phyloP scores from a whole-genome alignment of 2,113 vertebrate genomes.

The Ifrita kowaldi region DNA sequence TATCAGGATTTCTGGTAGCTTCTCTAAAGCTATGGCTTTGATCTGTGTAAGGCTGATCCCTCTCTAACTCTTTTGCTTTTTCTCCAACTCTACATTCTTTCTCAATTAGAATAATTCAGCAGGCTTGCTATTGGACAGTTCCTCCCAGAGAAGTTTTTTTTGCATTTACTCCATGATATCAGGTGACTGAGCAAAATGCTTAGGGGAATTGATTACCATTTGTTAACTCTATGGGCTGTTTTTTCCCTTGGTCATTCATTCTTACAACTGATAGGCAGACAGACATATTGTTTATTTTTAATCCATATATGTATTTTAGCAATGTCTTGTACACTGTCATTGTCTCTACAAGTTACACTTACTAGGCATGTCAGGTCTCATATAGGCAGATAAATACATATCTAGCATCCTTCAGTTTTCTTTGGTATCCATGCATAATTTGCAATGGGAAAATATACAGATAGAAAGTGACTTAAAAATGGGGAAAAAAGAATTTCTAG shows the following conservation, averaged over 20 bases:
- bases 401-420: background rate
- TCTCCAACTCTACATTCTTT: background rate
- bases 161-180: background rate
- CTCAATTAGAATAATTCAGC: background rate
- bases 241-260: background rate
- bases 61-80: background rate
- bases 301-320: background rate
- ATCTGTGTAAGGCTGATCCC: background rate
- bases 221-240: background rate
- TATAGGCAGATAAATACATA: background rate
- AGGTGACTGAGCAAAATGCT: background rate
- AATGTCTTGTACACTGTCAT: background rate
- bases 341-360: background rate
- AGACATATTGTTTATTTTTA: background rate
- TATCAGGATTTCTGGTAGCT: background rate
- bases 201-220: background rate
- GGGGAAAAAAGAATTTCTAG: fast-evolving
- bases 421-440: background rate
- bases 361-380: background rate
- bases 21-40: background rate
- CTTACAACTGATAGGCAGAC: background rate
- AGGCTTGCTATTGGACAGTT: background rate
- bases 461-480: background rate
- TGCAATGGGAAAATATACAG: background rate
- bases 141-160: background rate